Percentiles rank a stretch among this genome's conserved stretches.
Evolutionary conservation across 1,140 invertebrate species (phyloP).

Genomic region (Drosophila dunni): DNA sequence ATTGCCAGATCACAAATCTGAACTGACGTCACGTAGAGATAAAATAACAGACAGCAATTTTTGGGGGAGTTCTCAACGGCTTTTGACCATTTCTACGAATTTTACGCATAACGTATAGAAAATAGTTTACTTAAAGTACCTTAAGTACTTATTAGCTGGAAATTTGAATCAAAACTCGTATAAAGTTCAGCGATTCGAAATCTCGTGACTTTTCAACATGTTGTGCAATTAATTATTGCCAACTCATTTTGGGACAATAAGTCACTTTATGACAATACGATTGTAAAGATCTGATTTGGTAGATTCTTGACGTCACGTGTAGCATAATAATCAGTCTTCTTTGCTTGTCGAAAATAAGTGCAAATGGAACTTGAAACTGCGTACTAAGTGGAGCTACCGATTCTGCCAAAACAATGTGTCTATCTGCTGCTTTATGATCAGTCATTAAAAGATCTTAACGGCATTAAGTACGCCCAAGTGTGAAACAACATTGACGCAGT

Average conservation of each 20-base stretch:
- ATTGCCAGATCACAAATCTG: conserved; percentile 13
- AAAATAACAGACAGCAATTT: not conserved
- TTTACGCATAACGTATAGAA: not conserved
- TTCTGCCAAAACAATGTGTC: not conserved
- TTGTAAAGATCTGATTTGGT: conserved; percentile 38
- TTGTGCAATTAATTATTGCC: not conserved
- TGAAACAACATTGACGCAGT: no score
- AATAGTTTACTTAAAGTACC: not conserved
- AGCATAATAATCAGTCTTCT: conserved; percentile 4
- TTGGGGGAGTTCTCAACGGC: not conserved
- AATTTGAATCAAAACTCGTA: not conserved
- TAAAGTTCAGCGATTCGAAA: not conserved
- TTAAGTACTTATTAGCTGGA: not conserved
- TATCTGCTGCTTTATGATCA: no score
- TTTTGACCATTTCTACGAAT: not conserved
- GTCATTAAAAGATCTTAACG: not conserved
- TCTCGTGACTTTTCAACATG: not conserved
- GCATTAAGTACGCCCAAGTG: not conserved
- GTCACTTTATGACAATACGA: conserved; percentile 52
- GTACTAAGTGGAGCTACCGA: not conserved
- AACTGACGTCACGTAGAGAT: conserved; percentile 37
- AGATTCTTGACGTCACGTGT: conserved; percentile 29
- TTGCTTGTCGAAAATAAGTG: not conserved
- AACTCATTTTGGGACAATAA: not conserved
- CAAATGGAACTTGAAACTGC: not conserved